Conservation (phyloP, 2,888 invertebrate genomes). For the Amblyteles armatorius region DNA sequence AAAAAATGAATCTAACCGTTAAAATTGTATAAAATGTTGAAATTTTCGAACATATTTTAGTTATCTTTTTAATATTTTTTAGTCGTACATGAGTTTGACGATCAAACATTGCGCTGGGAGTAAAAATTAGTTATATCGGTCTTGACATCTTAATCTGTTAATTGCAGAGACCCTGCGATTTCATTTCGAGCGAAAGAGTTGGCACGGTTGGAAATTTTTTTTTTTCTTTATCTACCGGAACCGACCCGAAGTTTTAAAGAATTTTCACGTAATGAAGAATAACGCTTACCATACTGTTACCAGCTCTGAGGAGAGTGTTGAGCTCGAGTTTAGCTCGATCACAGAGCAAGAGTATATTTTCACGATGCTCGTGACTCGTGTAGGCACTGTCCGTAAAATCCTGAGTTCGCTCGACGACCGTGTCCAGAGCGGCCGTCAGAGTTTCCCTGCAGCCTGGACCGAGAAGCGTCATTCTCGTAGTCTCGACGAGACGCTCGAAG, state of each 20-base stretch:
- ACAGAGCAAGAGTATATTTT: slow-evolving; percentile 95
- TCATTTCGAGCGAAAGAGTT: too few species aligned
- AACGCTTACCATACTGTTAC: slow-evolving; percentile 91
- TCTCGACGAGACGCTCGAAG: slow-evolving; percentile 94
- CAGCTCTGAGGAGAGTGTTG: slow-evolving; percentile 94
- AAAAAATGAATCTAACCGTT: too few species aligned
- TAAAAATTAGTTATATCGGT: too few species aligned
- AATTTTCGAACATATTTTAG: too few species aligned
- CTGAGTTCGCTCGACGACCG: slow-evolving; percentile 97
- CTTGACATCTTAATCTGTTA: too few species aligned
- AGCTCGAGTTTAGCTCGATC: slow-evolving; percentile 97
- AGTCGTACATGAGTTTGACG: too few species aligned
- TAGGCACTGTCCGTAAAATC: slow-evolving; percentile 99
- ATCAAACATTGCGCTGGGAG: too few species aligned
- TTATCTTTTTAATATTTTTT: too few species aligned
- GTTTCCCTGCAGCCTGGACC: slow-evolving; percentile 90
- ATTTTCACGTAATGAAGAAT: neutral
- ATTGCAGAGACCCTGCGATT: too few species aligned
- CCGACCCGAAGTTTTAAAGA: neutral
- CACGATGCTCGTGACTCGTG: slow-evolving; percentile 98
- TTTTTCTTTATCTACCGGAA: too few species aligned
- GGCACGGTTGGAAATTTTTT: too few species aligned
- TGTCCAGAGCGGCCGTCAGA: slow-evolving; percentile 94
- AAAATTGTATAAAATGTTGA: too few species aligned
- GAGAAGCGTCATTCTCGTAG: slow-evolving; percentile 93